phyloP scores from a whole-genome alignment of 2,888 invertebrate species.

The Nomada ferruginata region DNA sequence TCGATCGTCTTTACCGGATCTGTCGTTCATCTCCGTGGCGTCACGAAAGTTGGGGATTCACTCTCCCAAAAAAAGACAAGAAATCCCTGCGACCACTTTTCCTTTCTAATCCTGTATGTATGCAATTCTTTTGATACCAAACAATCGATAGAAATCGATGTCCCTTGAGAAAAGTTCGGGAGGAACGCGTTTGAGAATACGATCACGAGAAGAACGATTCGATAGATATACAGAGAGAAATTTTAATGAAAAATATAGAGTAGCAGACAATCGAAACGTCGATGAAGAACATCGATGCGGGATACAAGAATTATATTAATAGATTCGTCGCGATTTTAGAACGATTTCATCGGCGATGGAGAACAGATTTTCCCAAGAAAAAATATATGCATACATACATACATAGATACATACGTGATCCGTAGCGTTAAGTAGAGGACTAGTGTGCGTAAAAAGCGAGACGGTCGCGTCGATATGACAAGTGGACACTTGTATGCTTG shows the following conservation, averaged over 20 bases:
- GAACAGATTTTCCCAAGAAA: not conserved
- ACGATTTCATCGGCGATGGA: not conserved
- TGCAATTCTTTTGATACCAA: conserved; percentile 4
- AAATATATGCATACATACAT: not conserved
- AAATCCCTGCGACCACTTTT: conserved; percentile 5
- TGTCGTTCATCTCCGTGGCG: conserved; percentile 9
- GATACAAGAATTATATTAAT: not conserved
- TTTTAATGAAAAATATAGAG: conserved; percentile 3
- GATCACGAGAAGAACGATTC: not conserved
- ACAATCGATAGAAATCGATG: not conserved
- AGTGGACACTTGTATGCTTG: not conserved
- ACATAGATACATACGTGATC: not conserved
- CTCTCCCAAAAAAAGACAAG: not conserved
- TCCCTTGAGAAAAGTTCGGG: not conserved
- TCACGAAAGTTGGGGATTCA: not conserved
- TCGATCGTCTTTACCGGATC: not conserved
- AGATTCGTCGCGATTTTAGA: not conserved
- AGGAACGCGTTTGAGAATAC: not conserved
- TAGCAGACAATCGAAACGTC: not conserved
- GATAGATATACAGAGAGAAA: not conserved
- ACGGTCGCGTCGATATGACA: not conserved
- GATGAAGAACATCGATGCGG: not conserved
- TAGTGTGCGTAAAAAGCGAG: not conserved
- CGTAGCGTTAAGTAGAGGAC: conserved; percentile 13
- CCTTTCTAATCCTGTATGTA: not conserved